Base-by-base conservation (phyloP, 2,888 invertebrate species). In the Diplazon laetatorius region DNA sequence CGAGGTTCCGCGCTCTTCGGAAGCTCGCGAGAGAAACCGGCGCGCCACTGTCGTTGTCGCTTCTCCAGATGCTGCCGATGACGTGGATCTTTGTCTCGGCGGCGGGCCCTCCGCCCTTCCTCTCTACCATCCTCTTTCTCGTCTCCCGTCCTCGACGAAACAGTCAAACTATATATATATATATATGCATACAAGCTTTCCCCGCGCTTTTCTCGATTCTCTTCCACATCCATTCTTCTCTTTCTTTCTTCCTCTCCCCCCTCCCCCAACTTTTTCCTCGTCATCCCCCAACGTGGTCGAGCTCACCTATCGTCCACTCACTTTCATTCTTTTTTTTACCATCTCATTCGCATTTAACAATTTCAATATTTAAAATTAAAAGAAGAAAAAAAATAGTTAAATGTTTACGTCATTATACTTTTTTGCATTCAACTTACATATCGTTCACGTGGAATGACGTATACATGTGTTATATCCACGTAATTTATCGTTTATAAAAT, bases 81-180 rank as follows among this genome's bases (percentile, higher is more conserved):
- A 90, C 88, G 86, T 86, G 85, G 85, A 88, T 89, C 89, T 88
- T 89, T 89, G 88, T 89, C 87, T 87, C 83, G 80, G 76, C 73
- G 70, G 73, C 65, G 74, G 72, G 65, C 59, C 30, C 59, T 37
- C 42, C 10, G 14, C 39, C 48, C 3, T 18, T 37, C 10, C 18
- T 37, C 37, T 18, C 5, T 59, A 18, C 39, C 16, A 18, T 20
- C 18, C 63, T 22, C 46, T 60, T 76, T 81, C 76, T 80, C 79
- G n/a, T 55, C 60, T n/a, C n/a, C n/a, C n/a, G 65, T 48, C 50
- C 63, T 59, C 50, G 25, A 20, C 14, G 44, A 39, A n/a, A 10
- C 55, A 30, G 30, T 52, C 16, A 20, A 16, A 39, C 39, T 66
- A 48, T 25, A 14, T 30, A 59, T 18, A 42, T 52, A 63, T 37